phyloP scores from a whole-genome alignment of 2,888 invertebrate genomes.

The Leptarthrus brevirostris region DNA sequence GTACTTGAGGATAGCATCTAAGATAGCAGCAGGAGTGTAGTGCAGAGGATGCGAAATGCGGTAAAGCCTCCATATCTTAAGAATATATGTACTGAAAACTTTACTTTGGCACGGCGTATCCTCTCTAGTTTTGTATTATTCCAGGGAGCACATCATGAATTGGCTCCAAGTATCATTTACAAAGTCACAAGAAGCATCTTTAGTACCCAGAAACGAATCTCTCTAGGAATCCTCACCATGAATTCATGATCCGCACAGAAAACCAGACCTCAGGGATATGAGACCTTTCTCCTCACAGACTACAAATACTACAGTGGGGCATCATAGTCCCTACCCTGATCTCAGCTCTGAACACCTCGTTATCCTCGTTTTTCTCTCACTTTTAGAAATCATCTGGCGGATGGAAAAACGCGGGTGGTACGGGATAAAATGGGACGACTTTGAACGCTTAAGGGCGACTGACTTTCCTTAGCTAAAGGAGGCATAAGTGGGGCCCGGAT shows the following conservation, averaged over 20 bases:
- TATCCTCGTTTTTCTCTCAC: conserved; percentile 44
- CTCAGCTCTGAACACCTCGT: conserved; percentile 44
- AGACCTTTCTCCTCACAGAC: conserved; percentile 19
- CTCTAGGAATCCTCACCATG: conserved; percentile 47
- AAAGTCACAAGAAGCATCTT: conserved; percentile 48
- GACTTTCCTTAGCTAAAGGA: conserved; percentile 12
- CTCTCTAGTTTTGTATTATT: conserved; percentile 33
- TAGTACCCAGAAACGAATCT: conserved; percentile 42
- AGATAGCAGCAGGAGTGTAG: conserved; percentile 31
- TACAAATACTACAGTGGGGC: background rate
- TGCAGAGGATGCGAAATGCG: conserved; percentile 17
- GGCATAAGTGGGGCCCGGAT: conserved; percentile 37
- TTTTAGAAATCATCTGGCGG: conserved; percentile 40
- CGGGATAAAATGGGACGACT: background rate
- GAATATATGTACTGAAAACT: conserved; percentile 46
- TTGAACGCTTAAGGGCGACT: background rate
- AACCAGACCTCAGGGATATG: conserved; percentile 44
- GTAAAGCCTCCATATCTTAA: conserved; percentile 33
- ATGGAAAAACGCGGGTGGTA: background rate
- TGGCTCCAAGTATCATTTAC: conserved; percentile 48
- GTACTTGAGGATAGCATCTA: conserved; percentile 31
- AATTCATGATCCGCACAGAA: conserved; percentile 44
- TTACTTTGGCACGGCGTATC: conserved; percentile 8
- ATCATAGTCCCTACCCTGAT: background rate
- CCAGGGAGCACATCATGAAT: conserved; percentile 46